These are phyloP conservation scores for Callimorpha dominula DNA, from an alignment of 2,888 invertebrate species.

Conservation along the genomic window DNA sequence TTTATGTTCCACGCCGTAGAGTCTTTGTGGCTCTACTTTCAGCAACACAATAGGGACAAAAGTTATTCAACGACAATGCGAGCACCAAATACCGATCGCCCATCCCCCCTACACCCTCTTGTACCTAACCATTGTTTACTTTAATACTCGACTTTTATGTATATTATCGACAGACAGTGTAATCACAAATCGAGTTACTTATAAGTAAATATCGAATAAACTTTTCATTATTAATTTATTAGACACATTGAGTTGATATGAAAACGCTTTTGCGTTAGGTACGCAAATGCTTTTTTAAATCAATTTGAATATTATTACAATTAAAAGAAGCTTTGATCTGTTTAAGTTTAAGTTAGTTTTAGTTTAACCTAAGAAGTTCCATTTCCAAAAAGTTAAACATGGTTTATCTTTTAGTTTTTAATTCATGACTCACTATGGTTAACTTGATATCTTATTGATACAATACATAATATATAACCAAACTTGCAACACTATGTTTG, in stretches of 20 bases:
- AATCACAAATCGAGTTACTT: slow-evolving; percentile 70
- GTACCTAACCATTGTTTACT: slow-evolving; percentile 83
- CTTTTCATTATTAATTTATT: not conserved
- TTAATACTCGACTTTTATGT: slow-evolving; percentile 84
- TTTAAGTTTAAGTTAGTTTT: no score
- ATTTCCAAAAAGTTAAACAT: not conserved
- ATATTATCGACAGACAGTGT: slow-evolving; percentile 77
- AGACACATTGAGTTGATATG: not conserved
- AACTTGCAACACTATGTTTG: no score
- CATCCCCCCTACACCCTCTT: slow-evolving; percentile 68
- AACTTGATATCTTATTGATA: no score
- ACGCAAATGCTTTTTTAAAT: no score
- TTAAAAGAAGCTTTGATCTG: no score
- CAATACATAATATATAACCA: no score
- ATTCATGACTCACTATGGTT: not conserved
- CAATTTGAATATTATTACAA: no score
- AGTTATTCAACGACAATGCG: slow-evolving; percentile 87
- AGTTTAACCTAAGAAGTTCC: not conserved
- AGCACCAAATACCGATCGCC: slow-evolving; percentile 87
- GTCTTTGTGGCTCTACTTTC: slow-evolving; percentile 86
- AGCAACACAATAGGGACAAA: slow-evolving; percentile 87
- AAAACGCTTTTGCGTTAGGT: not conserved
- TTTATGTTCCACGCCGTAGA: slow-evolving; percentile 82
- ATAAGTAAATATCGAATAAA: slow-evolving; percentile 24
- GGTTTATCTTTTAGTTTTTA: not conserved